Base-by-base conservation (phyloP, 2,113 vertebrate genomes). In the Rhinogobius similis region DNA sequence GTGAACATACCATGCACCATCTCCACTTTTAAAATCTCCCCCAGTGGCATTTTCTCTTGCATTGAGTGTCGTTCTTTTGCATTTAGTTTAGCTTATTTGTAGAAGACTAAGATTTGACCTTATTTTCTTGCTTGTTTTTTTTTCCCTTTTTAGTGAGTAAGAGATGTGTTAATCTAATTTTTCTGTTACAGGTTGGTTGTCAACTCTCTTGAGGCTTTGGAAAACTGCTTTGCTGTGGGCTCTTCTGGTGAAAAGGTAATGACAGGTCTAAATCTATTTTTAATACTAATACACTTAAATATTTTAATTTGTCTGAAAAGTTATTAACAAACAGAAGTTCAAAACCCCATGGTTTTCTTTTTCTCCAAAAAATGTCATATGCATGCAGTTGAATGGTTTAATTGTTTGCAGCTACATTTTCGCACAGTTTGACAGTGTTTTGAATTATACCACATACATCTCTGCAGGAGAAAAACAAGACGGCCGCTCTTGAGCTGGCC, bases 151-250 rank as follows among this genome's bases (percentile, higher is more conserved):
- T 74, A 13, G 13, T 41, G 50, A 29, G 3, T 9, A 32, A 67
- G 52, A 21, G n/a, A 27, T 41, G 38, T 66, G 21, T 58, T 83
- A 21, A 82, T 64, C 7, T 21, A 73, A 2, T 39, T 86, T 20
- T 29, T 79, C 41, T 4, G 23, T 82, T 80, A n/a, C 88, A 99
- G 98, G 91, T 93, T 99, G 92, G 98, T 99, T 72, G 96, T 98
- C 84, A 98, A 96, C 88, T 96, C 97, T 78, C 94, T 99, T 82
- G 97, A 99, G 93, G 96, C 96, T 3, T 92, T 99, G 89, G 97
- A 99, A 94, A 98, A 94, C 93, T 98, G 97, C 92, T 98, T 98
- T 93, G 97, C 96, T 41, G 93, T 98, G 63, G 96, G 95, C 71
- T 95, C 96, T 18, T 93, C 96, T 75, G 94, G 87, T 84, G 98